Conservation (phyloP, 2,888 invertebrate genomes). For the Drosophila kuntzei region DNA sequence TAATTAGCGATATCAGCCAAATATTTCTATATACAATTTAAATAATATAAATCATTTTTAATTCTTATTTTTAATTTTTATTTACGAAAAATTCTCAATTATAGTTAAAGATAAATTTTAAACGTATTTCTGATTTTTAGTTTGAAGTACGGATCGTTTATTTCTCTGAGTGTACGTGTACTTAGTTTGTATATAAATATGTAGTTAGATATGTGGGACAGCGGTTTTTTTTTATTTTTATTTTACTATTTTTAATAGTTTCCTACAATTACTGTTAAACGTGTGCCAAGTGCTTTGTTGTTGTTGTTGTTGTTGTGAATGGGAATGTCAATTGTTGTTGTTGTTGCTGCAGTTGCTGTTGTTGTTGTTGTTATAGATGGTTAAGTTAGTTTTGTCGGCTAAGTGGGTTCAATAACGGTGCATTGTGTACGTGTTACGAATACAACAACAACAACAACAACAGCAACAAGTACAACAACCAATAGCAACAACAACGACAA, state of each 20-base stretch:
- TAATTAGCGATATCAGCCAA: too few relatives aligned
- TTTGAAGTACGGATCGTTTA: too few relatives aligned
- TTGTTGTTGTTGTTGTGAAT: conserved; percentile 10
- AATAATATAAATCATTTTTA: too few relatives aligned
- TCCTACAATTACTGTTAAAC: conserved; percentile 41
- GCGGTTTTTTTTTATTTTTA: conserved; percentile 1
- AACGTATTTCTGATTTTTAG: too few relatives aligned
- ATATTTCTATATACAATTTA: too few relatives aligned
- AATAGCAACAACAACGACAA: background rate
- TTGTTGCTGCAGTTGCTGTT: conserved; percentile 18
- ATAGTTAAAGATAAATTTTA: too few relatives aligned
- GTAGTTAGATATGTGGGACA: conserved; percentile 27
- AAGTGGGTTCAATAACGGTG: conserved; percentile 77
- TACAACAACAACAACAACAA: background rate
- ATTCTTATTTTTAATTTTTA: too few relatives aligned
- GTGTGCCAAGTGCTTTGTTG: conserved; percentile 20
- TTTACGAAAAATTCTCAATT: too few relatives aligned
- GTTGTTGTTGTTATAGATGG: conserved; percentile 17
- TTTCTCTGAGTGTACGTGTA: too few relatives aligned
- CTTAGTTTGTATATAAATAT: background rate
- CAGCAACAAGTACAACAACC: background rate
- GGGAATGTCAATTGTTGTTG: conserved; percentile 13
- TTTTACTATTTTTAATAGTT: conserved; percentile 26
- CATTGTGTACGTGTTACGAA: conserved; percentile 67
- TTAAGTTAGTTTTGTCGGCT: conserved; percentile 38